Conservation (phyloP, 2,113 vertebrate species). For the Marmota flaviventris region DNA sequence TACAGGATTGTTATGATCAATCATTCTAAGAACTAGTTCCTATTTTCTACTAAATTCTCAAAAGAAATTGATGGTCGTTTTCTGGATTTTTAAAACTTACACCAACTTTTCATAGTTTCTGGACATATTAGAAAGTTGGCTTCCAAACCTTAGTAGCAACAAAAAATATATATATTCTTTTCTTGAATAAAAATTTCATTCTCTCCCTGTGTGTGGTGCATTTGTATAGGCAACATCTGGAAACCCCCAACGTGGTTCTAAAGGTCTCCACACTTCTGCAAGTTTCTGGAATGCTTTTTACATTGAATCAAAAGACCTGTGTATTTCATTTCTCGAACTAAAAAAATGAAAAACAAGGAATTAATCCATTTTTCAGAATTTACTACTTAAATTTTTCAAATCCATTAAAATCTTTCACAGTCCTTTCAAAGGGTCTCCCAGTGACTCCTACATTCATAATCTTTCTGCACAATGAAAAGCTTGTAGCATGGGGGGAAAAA, state of each 20-base stretch:
- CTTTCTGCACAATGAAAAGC: neutral
- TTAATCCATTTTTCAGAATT: conserved; percentile 19
- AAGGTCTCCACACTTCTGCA: neutral
- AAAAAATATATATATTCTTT: neutral
- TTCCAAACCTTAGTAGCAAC: conserved; percentile 1
- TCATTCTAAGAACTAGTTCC: neutral
- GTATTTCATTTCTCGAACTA: neutral
- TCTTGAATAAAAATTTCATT: neutral
- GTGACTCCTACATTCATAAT: neutral
- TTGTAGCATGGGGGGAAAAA: neutral
- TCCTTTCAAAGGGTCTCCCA: neutral
- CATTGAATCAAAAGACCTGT: neutral
- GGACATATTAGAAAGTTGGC: neutral
- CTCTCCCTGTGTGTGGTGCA: neutral
- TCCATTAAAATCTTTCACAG: neutral
- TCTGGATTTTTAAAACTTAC: conserved; percentile 38
- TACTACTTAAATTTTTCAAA: conserved; percentile 33
- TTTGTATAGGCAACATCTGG: neutral
- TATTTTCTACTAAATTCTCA: conserved; percentile 43
- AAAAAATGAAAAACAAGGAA: neutral
- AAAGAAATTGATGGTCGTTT: neutral
- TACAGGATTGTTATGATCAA: neutral
- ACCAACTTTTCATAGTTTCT: conserved; percentile 11
- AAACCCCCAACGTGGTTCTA: neutral
- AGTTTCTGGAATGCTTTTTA: neutral